phyloP scores from a whole-genome alignment of 2,113 vertebrate species.

The Baryphthengus martii region DNA sequence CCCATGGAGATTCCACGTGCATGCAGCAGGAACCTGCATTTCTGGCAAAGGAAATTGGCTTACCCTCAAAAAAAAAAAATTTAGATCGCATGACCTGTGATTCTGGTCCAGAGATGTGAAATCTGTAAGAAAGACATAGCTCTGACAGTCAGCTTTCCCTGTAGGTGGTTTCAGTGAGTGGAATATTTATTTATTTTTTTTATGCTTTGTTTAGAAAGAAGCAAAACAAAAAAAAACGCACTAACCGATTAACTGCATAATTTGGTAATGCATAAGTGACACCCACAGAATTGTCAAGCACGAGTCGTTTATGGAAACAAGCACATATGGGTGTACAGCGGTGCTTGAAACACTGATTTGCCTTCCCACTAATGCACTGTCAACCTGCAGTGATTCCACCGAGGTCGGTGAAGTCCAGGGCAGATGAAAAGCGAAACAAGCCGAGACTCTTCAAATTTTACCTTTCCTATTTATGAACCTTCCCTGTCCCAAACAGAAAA shows the following conservation, averaged over 20 bases:
- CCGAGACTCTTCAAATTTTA: not conserved
- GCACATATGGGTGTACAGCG: not conserved
- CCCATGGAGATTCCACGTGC: fast-evolving
- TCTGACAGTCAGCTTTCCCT: not conserved
- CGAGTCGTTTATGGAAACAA: not conserved
- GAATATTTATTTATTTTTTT: not conserved
- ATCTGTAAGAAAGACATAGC: not conserved
- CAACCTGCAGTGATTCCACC: not conserved
- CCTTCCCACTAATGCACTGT: not conserved
- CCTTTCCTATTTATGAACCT: not conserved
- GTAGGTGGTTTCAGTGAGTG: not conserved
- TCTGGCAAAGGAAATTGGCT: not conserved
- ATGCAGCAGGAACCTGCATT: not conserved
- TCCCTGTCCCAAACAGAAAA: not conserved
- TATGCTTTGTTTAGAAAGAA: slow-evolving; percentile 41
- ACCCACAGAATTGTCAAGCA: slow-evolving; percentile 38
- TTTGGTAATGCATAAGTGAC: slow-evolving; percentile 27
- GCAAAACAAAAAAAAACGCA: slow-evolving; percentile 17
- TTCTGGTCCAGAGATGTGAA: not conserved
- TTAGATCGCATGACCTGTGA: not conserved
- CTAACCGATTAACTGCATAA: not conserved
- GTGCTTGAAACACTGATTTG: not conserved
- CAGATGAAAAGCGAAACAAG: not conserved
- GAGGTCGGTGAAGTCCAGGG: not conserved
- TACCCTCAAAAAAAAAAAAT: not conserved